Conservation (phyloP, 2,888 invertebrate species). For the Orthonevra nobilis region DNA sequence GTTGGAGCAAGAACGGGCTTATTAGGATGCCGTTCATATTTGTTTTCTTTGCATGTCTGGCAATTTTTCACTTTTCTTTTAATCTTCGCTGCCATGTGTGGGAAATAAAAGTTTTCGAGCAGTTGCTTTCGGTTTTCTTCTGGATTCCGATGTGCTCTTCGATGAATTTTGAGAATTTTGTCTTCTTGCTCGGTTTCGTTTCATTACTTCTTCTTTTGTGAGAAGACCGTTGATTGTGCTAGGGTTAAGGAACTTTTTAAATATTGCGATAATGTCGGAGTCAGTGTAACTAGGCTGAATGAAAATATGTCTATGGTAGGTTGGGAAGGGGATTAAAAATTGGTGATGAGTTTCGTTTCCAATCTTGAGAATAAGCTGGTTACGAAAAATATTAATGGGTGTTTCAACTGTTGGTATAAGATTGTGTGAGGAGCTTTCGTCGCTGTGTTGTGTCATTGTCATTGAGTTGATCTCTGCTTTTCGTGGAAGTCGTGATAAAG, state of each 20-base stretch:
- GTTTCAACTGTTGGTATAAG: slow-evolving; percentile 23
- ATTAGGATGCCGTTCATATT: slow-evolving; percentile 23
- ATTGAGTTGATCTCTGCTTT: slow-evolving; percentile 19
- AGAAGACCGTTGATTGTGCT: slow-evolving; percentile 37
- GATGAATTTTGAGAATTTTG: slow-evolving; percentile 24
- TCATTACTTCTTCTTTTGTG: slow-evolving; percentile 34
- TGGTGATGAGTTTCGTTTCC: not conserved
- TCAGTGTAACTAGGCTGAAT: slow-evolving; percentile 1
- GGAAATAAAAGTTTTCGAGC: too few species aligned
- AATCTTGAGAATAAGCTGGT: slow-evolving; percentile 20
- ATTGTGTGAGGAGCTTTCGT: too few species aligned
- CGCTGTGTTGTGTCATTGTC: slow-evolving; percentile 22
- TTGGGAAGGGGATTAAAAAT: too few species aligned
- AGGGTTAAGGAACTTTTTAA: too few species aligned
- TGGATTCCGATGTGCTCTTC: slow-evolving; percentile 31
- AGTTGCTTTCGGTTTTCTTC: slow-evolving; percentile 32
- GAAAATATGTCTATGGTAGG: too few species aligned
- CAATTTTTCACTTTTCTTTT: slow-evolving; percentile 37
- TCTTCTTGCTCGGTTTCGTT: slow-evolving; percentile 26
- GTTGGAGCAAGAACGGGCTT: slow-evolving; percentile 22
- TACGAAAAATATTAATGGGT: slow-evolving; percentile 31
- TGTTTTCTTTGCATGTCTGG: slow-evolving; percentile 20
- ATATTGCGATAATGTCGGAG: too few species aligned
- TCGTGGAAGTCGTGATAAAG: slow-evolving; percentile 27
- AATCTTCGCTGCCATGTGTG: too few species aligned